Base-by-base conservation (phyloP, 2,113 vertebrate genomes). In the Ictalurus furcatus region DNA sequence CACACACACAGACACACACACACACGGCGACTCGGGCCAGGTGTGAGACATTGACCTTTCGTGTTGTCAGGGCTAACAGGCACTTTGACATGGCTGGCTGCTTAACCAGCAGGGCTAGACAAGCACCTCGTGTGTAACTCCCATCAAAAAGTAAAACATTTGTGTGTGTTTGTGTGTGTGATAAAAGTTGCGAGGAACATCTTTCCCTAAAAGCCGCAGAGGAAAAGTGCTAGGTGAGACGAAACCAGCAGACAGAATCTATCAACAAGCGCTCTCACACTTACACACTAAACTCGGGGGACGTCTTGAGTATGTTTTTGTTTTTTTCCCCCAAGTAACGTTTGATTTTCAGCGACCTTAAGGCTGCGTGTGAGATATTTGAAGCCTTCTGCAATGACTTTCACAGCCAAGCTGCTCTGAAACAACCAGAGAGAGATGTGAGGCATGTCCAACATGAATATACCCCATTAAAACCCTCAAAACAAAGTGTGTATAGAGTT, bases 11-110 rank as follows among this genome's bases (percentile, higher is more conserved):
- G 12, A 21, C 82, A 34, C 83, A 11, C 63, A 56, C 85, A 56
- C 48, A 65, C 34, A 61, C 25, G 4, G 21, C 28, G 14, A 78
- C 34, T 65, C 92, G 92, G 90, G 89, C 90, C 91, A 89, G 91
- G 91, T 91, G 91, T 90, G 87, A 28, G n/a, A 59, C 30, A 67
- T 59, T 88, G 87, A 88, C 87, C 79, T 69, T 74, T 44, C 6
- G 52, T 83, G 65, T 73, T 84, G 87, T 84, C 34, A 88, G 56
- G 67, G 58, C 82, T 85, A 88, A 76, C 61, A 61, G 59, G 82
- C 58, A 88, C 82, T 76, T 52, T 67, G 69, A 85, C 88, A 88
- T 23, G 71, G 82, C 6, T 56, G 71, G 85, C 69, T 63, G 71
- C 56, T 71, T 37, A 85, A 65, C 58, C 88, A 78, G 34, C 58